Base-by-base conservation (phyloP, 2,888 invertebrate species). In the Apamea anceps region DNA sequence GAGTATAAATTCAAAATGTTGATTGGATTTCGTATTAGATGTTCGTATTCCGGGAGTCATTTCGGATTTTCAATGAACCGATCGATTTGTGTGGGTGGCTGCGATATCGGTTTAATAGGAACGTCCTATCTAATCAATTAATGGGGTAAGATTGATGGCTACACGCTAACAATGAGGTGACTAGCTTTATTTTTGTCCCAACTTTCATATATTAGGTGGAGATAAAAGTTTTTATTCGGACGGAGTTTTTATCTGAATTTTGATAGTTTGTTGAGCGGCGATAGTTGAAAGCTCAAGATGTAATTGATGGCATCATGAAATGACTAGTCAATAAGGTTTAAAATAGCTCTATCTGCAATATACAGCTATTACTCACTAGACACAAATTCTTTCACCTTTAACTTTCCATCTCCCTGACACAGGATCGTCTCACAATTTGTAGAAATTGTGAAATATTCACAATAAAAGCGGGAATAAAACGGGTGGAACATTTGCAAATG, bases 71-170 rank as follows among this genome's bases (percentile, higher is more conserved):
- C 51, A 68, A 73, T 77, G 65, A 87, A 81, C 79, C 83, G 76
- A 81, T 77, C 87, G 83, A 82, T 85, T 87, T 81, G 90, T 89
- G 94, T 95, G 94, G 95, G 95, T 93, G 94, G 94, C 85, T 87
- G 75, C 82, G 90, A 92, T 94, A 93, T 93, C 92, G 91, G 91
- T 91, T 91, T 92, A 94, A 93, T 94, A 93, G 92, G 90, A 90
- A 81, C 83, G 85, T 87, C 89, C 90, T 94, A 96, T 96, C 96
- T 96, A 94, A 96, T 96, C 95, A 92, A 86, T 90, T 95, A 96
- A 96, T 96, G 95, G 95, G 79, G 85, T 77, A 93, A 94, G 96
- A 96, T 96, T 93, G 95, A 96, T 96, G 94, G 89, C 86, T 90
- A 91, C 91, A 90, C 82, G 89, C 87, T 89, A 90, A 94, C 94